These are phyloP conservation scores for Brotula barbata DNA, from an alignment of 2,797 vertebrate genomes.

Conservation along the genomic window DNA sequence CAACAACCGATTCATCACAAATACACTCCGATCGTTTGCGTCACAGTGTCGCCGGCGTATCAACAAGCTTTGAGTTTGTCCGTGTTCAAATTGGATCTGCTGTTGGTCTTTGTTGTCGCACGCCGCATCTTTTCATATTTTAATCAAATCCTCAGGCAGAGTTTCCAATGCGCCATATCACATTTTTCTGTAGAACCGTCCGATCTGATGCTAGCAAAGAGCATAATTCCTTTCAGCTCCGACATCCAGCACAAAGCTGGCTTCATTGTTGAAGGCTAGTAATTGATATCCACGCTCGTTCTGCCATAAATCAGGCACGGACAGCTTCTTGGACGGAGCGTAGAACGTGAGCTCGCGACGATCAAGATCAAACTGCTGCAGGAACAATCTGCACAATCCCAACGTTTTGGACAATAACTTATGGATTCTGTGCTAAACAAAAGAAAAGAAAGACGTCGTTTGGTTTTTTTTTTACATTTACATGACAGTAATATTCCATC, in stretches of 20 bases:
- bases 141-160: neutral
- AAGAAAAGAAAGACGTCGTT: too few species aligned
- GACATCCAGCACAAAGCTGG: slow-evolving; percentile 40
- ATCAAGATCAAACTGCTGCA: slow-evolving; percentile 32
- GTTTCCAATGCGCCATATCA: slow-evolving; percentile 16
- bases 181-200: slow-evolving; percentile 23
- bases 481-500: too few species aligned
- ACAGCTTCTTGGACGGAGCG: slow-evolving; percentile 46
- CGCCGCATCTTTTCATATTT: slow-evolving; percentile 2
- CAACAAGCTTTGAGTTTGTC: too few species aligned
- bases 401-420: too few species aligned
- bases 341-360: slow-evolving; percentile 35
- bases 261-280: slow-evolving; percentile 18
- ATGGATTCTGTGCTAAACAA: too few species aligned
- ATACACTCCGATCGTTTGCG: too few species aligned
- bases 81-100: too few species aligned
- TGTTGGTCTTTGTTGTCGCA: neutral
- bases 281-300: slow-evolving; percentile 35
- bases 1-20: too few species aligned
- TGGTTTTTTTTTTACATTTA: too few species aligned
- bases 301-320: slow-evolving; percentile 44
- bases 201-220: slow-evolving; percentile 20
- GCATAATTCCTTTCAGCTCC: slow-evolving; percentile 34
- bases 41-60: too few species aligned
- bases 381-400: slow-evolving; percentile 14